A percentile compares a stretch with the other conserved stretches of the same genome.
Conservation (phyloP, 2,888 invertebrate species). For the Phyllotreta striolata region DNA sequence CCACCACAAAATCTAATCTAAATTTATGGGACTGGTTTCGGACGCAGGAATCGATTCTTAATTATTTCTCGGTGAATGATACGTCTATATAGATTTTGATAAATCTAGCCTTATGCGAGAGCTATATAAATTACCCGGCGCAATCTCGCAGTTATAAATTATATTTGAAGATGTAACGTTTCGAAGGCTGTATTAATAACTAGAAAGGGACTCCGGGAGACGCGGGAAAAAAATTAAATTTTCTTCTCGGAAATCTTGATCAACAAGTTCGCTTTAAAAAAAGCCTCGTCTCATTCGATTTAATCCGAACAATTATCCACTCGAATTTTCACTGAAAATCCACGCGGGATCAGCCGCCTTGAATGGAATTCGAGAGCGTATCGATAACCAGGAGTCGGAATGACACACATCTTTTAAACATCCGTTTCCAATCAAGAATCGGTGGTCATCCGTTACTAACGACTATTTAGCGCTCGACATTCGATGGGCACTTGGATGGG, state of each 20-base stretch:
- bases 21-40: slow-evolving; percentile 16
- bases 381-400: slow-evolving; percentile 9
- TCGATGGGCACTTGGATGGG: slow-evolving; percentile 22
- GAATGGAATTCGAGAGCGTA: slow-evolving; percentile 1
- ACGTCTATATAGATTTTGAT: slow-evolving; percentile 6
- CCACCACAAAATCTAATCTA: slow-evolving; percentile 15
- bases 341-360: no score
- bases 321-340: no score
- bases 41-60: slow-evolving; percentile 11
- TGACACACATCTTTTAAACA: slow-evolving; percentile 28
- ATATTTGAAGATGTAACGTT: slow-evolving; percentile 2
- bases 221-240: no score
- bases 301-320: no score
- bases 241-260: no score
- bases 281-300: no score
- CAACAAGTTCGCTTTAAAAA: no score
- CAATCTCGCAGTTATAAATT: slow-evolving; percentile 14
- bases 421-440: slow-evolving; percentile 40
- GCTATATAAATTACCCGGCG: slow-evolving; percentile 7
- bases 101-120: slow-evolving; percentile 10
- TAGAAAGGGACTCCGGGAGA: no score
- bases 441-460: slow-evolving; percentile 49
- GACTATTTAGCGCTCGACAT: slow-evolving; percentile 41
- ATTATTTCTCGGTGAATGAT: slow-evolving; percentile 12
- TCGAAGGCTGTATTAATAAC: neutral